These are phyloP conservation scores for Mesorhabditis spiculigera DNA, from an alignment of 2,888 invertebrate genomes.

Conservation along the genomic window DNA sequence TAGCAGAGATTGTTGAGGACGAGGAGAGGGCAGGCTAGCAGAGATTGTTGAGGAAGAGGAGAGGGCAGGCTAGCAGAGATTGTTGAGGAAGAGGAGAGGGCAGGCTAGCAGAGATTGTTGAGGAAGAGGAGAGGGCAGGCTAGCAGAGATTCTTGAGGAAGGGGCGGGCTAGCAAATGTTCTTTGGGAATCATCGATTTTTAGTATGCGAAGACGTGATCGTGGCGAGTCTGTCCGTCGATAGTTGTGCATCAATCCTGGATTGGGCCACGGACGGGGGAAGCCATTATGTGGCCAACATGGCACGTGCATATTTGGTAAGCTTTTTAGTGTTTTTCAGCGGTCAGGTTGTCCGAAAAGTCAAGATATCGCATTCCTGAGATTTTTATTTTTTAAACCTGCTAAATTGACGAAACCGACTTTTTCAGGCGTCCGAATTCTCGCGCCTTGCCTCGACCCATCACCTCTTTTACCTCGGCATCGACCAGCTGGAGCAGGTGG, in stretches of 20 bases:
- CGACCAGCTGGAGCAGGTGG: slow-evolving; percentile 6
- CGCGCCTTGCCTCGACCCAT: slow-evolving; percentile 10
- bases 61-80: neutral
- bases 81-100: neutral
- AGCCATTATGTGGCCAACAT: slow-evolving; percentile 84
- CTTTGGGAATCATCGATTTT: slow-evolving; percentile 9
- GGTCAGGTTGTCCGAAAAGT: too few relatives aligned
- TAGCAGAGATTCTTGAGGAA: neutral
- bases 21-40: neutral
- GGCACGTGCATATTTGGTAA: slow-evolving; percentile 13
- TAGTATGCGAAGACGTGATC: slow-evolving; percentile 87
- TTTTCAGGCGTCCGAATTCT: neutral
- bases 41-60: neutral
- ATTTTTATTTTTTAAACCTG: too few relatives aligned
- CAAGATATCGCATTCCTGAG: too few relatives aligned
- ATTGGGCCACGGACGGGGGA: slow-evolving; percentile 85
- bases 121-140: neutral
- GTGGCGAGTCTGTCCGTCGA: slow-evolving; percentile 80
- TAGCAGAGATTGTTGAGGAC: neutral
- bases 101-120: neutral
- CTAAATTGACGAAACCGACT: neutral
- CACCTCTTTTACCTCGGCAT: slow-evolving; percentile 13
- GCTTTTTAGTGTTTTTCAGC: neutral
- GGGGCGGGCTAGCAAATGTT: too few relatives aligned
- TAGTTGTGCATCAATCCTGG: slow-evolving; percentile 76